Evolutionary conservation across 1,140 invertebrate species (phyloP).

Genomic region (Anoplolepis gracilipes): DNA sequence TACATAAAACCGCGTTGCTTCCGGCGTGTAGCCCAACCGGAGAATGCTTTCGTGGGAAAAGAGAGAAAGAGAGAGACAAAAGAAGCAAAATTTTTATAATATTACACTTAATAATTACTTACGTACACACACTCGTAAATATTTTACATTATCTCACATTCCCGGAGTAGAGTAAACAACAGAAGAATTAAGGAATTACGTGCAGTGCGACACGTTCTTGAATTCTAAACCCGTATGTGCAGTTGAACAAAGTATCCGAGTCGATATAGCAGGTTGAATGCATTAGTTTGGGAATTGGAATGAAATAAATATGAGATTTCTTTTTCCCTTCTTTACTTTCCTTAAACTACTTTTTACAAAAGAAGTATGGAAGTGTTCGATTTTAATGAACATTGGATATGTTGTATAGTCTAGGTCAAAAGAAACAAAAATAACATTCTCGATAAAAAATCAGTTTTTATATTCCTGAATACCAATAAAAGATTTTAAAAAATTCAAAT

Average conservation of each 20-base stretch:
- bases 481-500: too few relatives aligned
- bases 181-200: constrained; percentile 21
- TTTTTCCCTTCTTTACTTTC: neutral
- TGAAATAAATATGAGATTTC: neutral
- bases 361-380: too few relatives aligned
- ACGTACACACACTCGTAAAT: constrained; percentile 44
- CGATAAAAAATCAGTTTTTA: too few relatives aligned
- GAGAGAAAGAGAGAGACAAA: neutral
- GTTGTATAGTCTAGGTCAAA: too few relatives aligned
- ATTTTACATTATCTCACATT: constrained; percentile 63
- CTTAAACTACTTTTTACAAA: too few relatives aligned
- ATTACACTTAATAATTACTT: constrained; percentile 72
- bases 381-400: too few relatives aligned
- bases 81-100: constrained; percentile 67
- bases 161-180: neutral
- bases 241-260: neutral
- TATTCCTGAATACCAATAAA: too few relatives aligned
- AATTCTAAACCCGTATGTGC: neutral
- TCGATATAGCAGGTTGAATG: neutral
- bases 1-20: constrained; percentile 61
- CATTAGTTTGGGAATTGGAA: neutral
- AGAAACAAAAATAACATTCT: too few relatives aligned
- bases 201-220: neutral
- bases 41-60: constrained; percentile 63
- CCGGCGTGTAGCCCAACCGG: constrained; percentile 66